Percentiles rank a stretch among this genome's conserved stretches.
Evolutionary conservation across 2,888 invertebrate genomes (phyloP).

Genomic region (Zonitis immaculata): DNA sequence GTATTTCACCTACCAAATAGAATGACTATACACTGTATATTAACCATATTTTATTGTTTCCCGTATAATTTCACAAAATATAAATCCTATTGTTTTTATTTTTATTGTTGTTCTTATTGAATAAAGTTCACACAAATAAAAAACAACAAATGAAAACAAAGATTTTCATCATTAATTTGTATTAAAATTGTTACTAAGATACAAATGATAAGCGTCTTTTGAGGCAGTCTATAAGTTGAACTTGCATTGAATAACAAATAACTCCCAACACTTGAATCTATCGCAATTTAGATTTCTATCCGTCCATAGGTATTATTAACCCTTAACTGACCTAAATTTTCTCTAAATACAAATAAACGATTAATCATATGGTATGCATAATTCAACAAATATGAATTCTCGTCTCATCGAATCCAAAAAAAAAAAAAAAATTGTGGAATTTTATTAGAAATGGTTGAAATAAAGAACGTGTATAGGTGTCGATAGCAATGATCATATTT

Average conservation of each 20-base stretch:
- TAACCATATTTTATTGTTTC: conserved; percentile 1
- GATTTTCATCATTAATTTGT: no score
- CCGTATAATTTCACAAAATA: not conserved
- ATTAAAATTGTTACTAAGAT: no score
- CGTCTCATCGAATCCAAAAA: not conserved
- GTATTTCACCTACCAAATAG: conserved; percentile 24
- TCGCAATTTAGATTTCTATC: not conserved
- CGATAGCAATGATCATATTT: no score
- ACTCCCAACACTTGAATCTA: not conserved
- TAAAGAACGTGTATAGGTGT: no score
- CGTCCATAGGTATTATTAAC: not conserved
- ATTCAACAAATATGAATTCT: not conserved
- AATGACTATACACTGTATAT: conserved; percentile 14
- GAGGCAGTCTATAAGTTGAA: no score
- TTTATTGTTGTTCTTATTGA: not conserved
- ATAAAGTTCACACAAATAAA: no score
- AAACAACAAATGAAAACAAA: not conserved
- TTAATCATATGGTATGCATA: not conserved
- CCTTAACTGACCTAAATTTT: no score
- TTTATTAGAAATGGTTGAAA: no score
- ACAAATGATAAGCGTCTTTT: no score
- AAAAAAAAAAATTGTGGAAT: not conserved
- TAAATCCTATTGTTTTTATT: not conserved
- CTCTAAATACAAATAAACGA: not conserved
- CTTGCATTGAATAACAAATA: not conserved